phyloP scores from a whole-genome alignment of 1,140 invertebrate genomes.

The Papilio dardanus region DNA sequence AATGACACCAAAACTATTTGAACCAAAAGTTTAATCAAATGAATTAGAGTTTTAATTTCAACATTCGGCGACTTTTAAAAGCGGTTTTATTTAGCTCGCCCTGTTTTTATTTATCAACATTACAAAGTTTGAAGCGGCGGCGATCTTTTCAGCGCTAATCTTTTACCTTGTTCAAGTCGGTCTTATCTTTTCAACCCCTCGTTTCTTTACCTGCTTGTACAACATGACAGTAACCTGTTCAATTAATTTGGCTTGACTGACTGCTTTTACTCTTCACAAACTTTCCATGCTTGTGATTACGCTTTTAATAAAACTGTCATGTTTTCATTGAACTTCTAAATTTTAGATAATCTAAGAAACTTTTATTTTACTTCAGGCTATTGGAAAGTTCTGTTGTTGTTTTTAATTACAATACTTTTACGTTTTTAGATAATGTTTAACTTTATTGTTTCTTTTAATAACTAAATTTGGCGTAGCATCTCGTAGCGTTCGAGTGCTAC shows the following conservation, averaged over 20 bases:
- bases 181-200: conserved; percentile 6
- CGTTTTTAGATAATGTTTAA: background rate
- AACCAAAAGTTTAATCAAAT: no score
- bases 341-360: background rate
- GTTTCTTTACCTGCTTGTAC: conserved; percentile 5
- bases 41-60: no score
- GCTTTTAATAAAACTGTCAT: conserved; percentile 12
- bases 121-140: background rate
- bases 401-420: background rate
- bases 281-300: background rate
- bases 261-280: background rate
- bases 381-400: background rate
- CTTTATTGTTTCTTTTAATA: background rate
- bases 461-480: background rate
- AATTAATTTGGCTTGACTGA: background rate
- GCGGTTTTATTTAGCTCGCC: background rate
- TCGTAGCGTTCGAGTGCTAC: background rate
- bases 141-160: background rate
- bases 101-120: background rate
- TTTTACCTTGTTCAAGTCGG: background rate
- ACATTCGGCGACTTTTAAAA: background rate
- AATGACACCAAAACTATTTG: no score
- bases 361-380: background rate
- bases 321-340: background rate
- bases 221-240: conserved; percentile 1